phyloP scores from a whole-genome alignment of 2,888 invertebrate genomes.

The Dryobotodes eremita region DNA sequence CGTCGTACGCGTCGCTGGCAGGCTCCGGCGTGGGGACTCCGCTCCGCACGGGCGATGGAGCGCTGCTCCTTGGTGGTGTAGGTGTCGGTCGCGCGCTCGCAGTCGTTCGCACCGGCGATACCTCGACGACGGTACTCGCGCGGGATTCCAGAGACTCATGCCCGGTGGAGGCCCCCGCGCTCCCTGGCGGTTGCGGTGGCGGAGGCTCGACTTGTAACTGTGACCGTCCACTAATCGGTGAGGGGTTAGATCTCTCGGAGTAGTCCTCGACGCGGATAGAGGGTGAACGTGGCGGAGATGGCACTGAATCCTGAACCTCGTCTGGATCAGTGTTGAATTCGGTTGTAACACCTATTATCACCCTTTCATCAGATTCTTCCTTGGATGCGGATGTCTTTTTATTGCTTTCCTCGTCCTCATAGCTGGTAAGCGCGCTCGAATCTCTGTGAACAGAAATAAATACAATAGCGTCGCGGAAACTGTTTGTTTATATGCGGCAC shows the following conservation, averaged over 20 bases:
- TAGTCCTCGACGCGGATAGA: constrained; percentile 84
- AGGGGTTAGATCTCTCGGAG: constrained; percentile 80
- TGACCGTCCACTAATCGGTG: constrained; percentile 62
- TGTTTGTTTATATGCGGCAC: constrained; percentile 62
- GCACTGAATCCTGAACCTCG: constrained; percentile 38
- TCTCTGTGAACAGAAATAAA: constrained; percentile 82
- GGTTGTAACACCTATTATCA: constrained; percentile 19
- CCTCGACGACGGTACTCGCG: constrained; percentile 56
- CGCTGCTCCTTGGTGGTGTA: constrained; percentile 70
- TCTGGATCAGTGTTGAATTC: constrained; percentile 36
- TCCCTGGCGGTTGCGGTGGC: constrained; percentile 30
- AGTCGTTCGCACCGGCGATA: constrained; percentile 39
- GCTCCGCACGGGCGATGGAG: constrained; percentile 74
- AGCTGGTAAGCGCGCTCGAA: constrained; percentile 81
- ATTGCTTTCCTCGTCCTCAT: constrained; percentile 60
- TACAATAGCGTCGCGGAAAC: constrained; percentile 46
- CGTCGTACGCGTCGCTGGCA: constrained; percentile 70
- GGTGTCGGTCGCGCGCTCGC: constrained; percentile 59
- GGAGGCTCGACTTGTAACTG: constrained; percentile 44
- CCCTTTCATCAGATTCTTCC: constrained; percentile 30
- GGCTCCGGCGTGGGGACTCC: constrained; percentile 76
- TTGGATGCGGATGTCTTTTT: constrained; percentile 53
- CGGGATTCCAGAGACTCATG: constrained; percentile 61
- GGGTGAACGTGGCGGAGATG: constrained; percentile 79
- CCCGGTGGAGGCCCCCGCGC: constrained; percentile 37